A percentile compares a stretch with the other conserved stretches of the same genome.
Evolutionary conservation across 1,140 invertebrate species (phyloP).

Genomic region (Drosophila ogumai): DNA sequence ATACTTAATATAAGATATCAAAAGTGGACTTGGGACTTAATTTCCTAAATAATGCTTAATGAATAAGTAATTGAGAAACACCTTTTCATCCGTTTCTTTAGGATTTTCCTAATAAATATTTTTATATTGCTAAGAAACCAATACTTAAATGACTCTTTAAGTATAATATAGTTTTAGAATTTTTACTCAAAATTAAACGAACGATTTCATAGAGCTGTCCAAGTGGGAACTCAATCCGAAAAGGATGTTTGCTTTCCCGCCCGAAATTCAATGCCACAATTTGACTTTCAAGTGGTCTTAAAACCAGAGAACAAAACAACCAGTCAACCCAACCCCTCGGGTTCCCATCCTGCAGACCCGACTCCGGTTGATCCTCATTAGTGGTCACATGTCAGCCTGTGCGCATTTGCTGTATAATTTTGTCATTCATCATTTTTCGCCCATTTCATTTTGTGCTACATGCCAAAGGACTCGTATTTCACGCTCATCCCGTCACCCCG

Average conservation of each 20-base stretch:
- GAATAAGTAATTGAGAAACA: too few species aligned
- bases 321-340: conserved; percentile 17
- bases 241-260: conserved; percentile 40
- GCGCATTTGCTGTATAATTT: conserved; percentile 82
- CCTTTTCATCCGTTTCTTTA: background rate
- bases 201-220: background rate
- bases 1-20: background rate
- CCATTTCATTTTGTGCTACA: conserved; percentile 74
- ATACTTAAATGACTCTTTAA: background rate
- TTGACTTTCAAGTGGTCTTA: conserved; percentile 71
- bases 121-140: too few species aligned
- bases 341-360: conserved; percentile 12
- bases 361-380: conserved; percentile 78
- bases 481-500: conserved; percentile 19
- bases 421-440: conserved; percentile 82
- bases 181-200: background rate
- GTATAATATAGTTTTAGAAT: too few species aligned
- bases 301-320: conserved; percentile 42
- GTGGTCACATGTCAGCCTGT: conserved; percentile 77
- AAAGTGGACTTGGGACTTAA: background rate
- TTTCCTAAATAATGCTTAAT: background rate
- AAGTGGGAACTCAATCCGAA: conserved; percentile 62
- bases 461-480: conserved; percentile 79
- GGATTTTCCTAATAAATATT: background rate
- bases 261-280: conserved; percentile 74